Evolutionary conservation across 2,113 vertebrate genomes (phyloP), one percentile per base, ranked within the genome.

Genomic region (Rhinolophus ferrumequinum): DNA sequence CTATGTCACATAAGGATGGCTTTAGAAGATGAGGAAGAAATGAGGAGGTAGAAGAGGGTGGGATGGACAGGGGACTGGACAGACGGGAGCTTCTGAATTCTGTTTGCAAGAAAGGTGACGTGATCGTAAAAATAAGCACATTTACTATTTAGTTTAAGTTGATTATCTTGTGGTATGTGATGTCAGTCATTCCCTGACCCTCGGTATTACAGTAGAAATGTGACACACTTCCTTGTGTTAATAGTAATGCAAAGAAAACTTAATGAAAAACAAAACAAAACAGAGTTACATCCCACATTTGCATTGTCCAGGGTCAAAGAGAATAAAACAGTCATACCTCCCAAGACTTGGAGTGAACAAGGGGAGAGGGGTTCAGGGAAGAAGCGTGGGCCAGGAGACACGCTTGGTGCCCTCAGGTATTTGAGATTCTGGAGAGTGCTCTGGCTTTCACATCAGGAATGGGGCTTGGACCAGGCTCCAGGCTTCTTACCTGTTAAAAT

Each of bases 371-470:
- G 7, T 1, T 28, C 9, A 77, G 70, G 28, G 30, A 7, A 50
- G 47, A 10, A 50, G 47, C 47, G 12, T 50, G 47, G 47, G 12
- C 47, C 35, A 44, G 22, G n/a, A 56, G 24, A 44, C 30, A 54
- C 5, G 1, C 12, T 8, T 21, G 15, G 18, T 9, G 8, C 4
- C 58, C 33, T 11, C 0, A 2, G 33, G 58, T 8, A 15, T 6
- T 52, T 16, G 30, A 33, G 41, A 62, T 4, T 2, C 16, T 35
- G 35, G 56, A 30, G 10, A 15, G 7, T 26, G 38, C 52, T 47
- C 7, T 15, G 56, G 54, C 10, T 60, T 18, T n/a, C 38, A 12
- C 70, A 24, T n/a, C 26, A 7, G 9, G 33, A 52, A 12, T 19
- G 41, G 19, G 1, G 47, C 30, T 26, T 70, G 10, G n/a, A 47